Conservation (phyloP, 2,797 vertebrate genomes). For the Gallirallus australis region DNA sequence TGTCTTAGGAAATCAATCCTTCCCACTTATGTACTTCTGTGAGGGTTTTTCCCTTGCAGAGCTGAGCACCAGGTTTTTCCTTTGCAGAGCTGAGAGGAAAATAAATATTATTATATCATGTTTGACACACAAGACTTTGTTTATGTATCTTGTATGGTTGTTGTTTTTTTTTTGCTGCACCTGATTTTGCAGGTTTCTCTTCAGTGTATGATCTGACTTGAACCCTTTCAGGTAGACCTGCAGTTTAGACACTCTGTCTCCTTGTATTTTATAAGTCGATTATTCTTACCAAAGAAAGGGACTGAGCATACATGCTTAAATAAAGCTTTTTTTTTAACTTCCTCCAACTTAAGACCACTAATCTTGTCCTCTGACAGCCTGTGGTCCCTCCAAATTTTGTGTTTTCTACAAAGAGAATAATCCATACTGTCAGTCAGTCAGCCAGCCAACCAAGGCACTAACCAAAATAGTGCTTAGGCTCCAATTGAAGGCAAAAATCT, state of each 20-base stretch:
- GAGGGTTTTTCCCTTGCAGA: neutral
- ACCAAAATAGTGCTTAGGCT: neutral
- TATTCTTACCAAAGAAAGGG: neutral
- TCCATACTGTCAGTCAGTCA: neutral
- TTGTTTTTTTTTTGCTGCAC: neutral
- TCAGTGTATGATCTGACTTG: neutral
- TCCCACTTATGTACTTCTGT: neutral
- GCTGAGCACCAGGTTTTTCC: too few species aligned
- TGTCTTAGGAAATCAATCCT: neutral
- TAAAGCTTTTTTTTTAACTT: neutral
- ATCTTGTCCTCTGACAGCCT: neutral
- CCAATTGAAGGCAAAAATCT: rapidly evolving
- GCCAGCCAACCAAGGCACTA: neutral
- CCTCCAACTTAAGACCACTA: neutral
- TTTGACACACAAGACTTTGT: neutral
- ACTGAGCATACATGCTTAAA: neutral
- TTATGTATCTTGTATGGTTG: neutral
- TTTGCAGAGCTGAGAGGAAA: neutral
- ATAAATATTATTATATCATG: neutral
- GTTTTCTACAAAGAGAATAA: neutral
- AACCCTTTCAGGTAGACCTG: neutral
- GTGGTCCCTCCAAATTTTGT: neutral
- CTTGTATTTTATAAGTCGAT: neutral
- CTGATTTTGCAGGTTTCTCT: neutral
- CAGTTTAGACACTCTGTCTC: neutral